These are phyloP conservation scores for Xanthia togata DNA, from an alignment of 2,888 invertebrate species.

Conservation along the genomic window DNA sequence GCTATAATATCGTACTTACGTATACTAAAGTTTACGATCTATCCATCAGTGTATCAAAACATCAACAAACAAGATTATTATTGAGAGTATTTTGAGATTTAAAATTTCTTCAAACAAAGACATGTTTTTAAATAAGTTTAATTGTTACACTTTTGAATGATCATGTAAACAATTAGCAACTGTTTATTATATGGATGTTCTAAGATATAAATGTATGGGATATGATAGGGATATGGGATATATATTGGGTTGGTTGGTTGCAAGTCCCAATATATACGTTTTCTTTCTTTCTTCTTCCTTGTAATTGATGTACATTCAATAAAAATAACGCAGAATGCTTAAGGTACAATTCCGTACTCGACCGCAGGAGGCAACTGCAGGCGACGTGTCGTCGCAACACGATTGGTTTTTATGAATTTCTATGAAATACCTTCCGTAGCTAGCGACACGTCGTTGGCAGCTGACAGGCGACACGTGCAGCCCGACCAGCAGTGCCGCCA, in stretches of 20 bases:
- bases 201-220: background rate
- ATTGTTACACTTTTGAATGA: background rate
- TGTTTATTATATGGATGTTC: background rate
- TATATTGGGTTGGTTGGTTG: background rate
- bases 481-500: too few species aligned
- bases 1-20: slow-evolving; percentile 35
- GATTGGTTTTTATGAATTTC: too few species aligned
- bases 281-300: background rate
- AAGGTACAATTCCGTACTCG: too few species aligned
- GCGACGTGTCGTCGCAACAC: too few species aligned
- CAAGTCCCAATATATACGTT: background rate
- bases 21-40: slow-evolving; percentile 42
- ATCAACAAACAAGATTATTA: slow-evolving; percentile 32
- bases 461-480: too few species aligned
- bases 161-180: background rate
- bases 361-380: too few species aligned
- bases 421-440: too few species aligned
- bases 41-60: slow-evolving; percentile 46
- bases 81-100: background rate
- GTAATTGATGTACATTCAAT: background rate
- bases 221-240: background rate
- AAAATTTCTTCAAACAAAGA: background rate
- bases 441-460: too few species aligned
- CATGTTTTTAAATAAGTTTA: background rate
- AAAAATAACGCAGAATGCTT: background rate